Conservation (phyloP, 2,888 invertebrate genomes). For the Siphonodentalium dalli region DNA sequence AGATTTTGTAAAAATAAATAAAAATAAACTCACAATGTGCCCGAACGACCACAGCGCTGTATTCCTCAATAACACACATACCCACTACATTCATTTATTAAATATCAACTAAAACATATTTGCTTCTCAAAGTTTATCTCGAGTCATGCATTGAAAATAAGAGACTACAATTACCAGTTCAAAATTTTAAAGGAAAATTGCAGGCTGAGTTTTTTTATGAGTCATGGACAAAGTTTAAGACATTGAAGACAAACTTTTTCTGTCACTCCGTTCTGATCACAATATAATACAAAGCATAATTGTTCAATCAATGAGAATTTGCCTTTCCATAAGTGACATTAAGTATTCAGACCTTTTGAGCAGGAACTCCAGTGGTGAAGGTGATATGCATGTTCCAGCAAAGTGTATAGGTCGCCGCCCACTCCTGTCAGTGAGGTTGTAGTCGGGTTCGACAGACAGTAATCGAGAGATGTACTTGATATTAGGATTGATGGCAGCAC, state of each 20-base stretch:
- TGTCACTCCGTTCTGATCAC: not conserved
- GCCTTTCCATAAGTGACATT: not conserved
- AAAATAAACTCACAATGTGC: too few species aligned
- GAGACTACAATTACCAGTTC: not conserved
- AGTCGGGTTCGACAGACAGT: slow-evolving; percentile 65
- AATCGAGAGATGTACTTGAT: slow-evolving; percentile 65
- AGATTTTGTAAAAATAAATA: too few species aligned
- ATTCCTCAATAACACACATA: too few species aligned
- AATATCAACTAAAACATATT: too few species aligned
- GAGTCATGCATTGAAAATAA: too few species aligned
- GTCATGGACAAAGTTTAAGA: not conserved
- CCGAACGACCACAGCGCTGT: too few species aligned
- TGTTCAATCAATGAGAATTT: too few species aligned
- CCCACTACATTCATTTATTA: too few species aligned
- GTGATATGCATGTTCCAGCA: slow-evolving; percentile 68
- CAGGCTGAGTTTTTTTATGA: not conserved
- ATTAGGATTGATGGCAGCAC: slow-evolving; percentile 69
- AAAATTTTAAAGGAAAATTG: not conserved
- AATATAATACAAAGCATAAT: not conserved
- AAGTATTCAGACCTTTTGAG: slow-evolving; percentile 48
- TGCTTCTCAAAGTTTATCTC: too few species aligned
- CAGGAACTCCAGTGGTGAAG: slow-evolving; percentile 66
- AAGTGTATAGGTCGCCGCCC: slow-evolving; percentile 68
- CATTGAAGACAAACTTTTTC: not conserved
- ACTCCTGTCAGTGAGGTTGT: slow-evolving; percentile 65